phyloP scores from a whole-genome alignment of 1,140 invertebrate genomes.

The Zaprionus africanus region DNA sequence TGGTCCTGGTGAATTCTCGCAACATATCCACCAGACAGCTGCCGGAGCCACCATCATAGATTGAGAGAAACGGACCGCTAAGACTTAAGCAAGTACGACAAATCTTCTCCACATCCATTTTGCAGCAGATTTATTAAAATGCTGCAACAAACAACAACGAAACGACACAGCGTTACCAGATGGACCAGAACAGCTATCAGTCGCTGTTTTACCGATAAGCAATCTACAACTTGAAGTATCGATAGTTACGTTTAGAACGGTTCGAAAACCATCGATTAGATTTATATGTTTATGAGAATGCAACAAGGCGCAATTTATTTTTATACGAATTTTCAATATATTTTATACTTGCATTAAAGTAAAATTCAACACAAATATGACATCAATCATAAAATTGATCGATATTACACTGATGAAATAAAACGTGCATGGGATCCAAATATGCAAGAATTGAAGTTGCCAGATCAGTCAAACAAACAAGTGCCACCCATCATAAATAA shows the following conservation, averaged over 20 bases:
- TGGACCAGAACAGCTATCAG: slow-evolving; percentile 4
- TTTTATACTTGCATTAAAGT: too few species aligned
- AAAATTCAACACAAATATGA: too few species aligned
- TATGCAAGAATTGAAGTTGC: not conserved
- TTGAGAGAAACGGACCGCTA: slow-evolving; percentile 68
- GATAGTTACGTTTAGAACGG: not conserved
- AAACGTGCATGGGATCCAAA: not conserved
- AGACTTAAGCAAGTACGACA: slow-evolving; percentile 73
- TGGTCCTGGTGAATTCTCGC: slow-evolving; percentile 65
- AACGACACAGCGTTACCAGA: slow-evolving; percentile 21
- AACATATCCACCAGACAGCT: slow-evolving; percentile 77
- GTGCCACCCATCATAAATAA: slow-evolving; percentile 5
- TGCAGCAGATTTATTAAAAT: slow-evolving; percentile 30
- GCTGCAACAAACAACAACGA: slow-evolving; percentile 38
- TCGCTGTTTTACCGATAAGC: not conserved
- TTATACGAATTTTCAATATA: not conserved
- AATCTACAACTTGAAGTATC: not conserved
- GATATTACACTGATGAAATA: too few species aligned
- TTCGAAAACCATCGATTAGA: not conserved
- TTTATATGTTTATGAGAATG: not conserved
- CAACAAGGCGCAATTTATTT: not conserved
- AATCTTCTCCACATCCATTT: slow-evolving; percentile 81
- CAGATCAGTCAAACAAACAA: not conserved
- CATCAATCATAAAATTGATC: too few species aligned
- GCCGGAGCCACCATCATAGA: slow-evolving; percentile 64